Conservation (phyloP, 2,888 invertebrate species). For the Urechis unicinctus region DNA sequence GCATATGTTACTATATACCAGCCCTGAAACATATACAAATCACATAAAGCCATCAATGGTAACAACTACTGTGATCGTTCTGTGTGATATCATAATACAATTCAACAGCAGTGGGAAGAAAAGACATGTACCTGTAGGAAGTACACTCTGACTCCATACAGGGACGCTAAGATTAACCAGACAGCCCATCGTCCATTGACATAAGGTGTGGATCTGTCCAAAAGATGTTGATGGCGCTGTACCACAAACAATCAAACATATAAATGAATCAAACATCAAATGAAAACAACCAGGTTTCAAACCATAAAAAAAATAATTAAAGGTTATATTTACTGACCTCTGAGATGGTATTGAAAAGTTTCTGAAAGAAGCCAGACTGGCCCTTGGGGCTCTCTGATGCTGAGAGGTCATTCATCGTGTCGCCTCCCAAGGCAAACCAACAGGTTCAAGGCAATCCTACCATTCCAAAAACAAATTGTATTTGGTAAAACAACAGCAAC, state of each 20-base stretch:
- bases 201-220: not conserved
- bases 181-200: not conserved
- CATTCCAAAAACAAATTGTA: too few species aligned
- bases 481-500: too few species aligned
- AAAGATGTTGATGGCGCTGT: not conserved
- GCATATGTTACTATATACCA: constrained; percentile 99
- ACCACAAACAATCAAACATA: not conserved
- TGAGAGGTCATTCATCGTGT: not conserved
- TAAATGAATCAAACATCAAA: too few species aligned
- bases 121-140: not conserved
- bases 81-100: too few species aligned
- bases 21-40: constrained; percentile 61
- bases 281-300: too few species aligned
- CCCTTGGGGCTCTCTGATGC: too few species aligned
- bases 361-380: too few species aligned
- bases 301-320: too few species aligned
- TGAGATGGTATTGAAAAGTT: not conserved
- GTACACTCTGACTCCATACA: not conserved
- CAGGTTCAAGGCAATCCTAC: too few species aligned
- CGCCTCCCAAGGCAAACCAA: too few species aligned
- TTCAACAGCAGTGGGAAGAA: too few species aligned
- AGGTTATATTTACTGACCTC: not conserved
- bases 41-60: not conserved
- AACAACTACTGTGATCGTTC: too few species aligned
- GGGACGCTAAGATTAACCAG: not conserved